These are phyloP conservation scores for Pterophyllum scalare DNA, from an alignment of 2,113 vertebrate species.

Conservation along the genomic window DNA sequence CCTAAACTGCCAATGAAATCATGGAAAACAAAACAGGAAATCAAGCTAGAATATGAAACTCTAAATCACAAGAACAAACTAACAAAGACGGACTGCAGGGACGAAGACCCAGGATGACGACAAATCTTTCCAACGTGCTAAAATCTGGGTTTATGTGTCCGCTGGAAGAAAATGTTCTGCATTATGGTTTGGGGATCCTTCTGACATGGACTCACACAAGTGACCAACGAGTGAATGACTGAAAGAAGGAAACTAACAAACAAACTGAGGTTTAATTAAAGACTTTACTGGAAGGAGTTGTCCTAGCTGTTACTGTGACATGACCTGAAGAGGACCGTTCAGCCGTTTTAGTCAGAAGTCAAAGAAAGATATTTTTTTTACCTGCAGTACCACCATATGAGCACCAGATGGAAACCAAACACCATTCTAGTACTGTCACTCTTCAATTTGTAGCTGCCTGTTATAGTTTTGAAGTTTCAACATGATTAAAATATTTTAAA, in stretches of 20 bases:
- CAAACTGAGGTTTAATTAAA: not conserved
- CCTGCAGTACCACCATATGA: not conserved
- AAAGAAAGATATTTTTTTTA: not conserved
- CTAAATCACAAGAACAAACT: no score
- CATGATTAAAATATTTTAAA: no score
- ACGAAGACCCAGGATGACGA: no score
- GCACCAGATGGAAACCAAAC: conserved; percentile 47
- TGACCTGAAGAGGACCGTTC: not conserved
- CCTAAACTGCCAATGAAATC: no score
- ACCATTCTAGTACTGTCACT: not conserved
- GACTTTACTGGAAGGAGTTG: not conserved
- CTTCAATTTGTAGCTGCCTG: not conserved
- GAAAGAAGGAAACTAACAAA: not conserved
- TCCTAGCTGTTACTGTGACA: not conserved
- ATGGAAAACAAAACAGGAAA: no score
- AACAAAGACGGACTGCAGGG: no score
- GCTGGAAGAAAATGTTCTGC: not conserved
- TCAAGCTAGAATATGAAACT: no score
- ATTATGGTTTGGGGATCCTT: not conserved
- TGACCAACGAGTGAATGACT: not conserved
- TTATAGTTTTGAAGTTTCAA: not conserved
- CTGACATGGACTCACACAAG: not conserved
- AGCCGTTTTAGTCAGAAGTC: not conserved
- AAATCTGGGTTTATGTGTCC: not conserved
- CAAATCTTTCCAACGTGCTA: not conserved